A percentile compares a stretch with the other conserved stretches of the same genome.
Evolutionary conservation across 2,888 invertebrate species (phyloP).

Genomic region (Oithona nana): DNA sequence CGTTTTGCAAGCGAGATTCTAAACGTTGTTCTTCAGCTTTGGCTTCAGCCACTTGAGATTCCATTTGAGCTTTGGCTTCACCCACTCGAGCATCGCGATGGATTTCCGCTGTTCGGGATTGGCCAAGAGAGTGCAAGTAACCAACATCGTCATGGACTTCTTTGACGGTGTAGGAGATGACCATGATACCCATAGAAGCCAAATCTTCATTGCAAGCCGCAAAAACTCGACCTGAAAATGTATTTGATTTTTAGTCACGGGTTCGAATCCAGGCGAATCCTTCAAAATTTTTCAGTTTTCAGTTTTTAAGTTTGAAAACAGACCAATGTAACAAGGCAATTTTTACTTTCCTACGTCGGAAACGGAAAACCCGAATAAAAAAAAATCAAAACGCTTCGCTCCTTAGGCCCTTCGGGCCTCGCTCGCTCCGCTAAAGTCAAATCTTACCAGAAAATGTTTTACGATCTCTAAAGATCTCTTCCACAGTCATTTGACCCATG

Average conservation of each 20-base stretch:
- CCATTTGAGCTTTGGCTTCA: conserved; percentile 10
- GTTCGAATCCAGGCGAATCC: no score
- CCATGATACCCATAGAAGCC: neutral
- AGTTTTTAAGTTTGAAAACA: no score
- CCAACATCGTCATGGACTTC: conserved; percentile 12
- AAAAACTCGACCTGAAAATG: conserved; percentile 9
- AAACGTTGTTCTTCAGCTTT: neutral
- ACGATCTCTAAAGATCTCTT: conserved; percentile 13
- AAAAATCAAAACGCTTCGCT: no score
- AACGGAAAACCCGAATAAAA: no score
- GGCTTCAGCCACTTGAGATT: conserved; percentile 11
- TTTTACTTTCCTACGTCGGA: no score
- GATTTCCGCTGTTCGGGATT: conserved; percentile 11
- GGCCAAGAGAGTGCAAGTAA: conserved; percentile 9
- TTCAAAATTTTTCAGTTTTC: no score
- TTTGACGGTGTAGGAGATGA: conserved; percentile 10
- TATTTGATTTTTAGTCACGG: no score
- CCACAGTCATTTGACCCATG: conserved; percentile 17
- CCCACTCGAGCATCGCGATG: conserved; percentile 13
- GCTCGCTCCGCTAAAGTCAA: no score
- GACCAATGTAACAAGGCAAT: no score
- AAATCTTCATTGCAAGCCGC: neutral
- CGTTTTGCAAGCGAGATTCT: conserved; percentile 8
- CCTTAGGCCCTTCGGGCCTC: no score
- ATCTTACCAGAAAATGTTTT: no score